Conservation (phyloP, 2,797 vertebrate genomes). For the Schizopygopsis malacanthus region DNA sequence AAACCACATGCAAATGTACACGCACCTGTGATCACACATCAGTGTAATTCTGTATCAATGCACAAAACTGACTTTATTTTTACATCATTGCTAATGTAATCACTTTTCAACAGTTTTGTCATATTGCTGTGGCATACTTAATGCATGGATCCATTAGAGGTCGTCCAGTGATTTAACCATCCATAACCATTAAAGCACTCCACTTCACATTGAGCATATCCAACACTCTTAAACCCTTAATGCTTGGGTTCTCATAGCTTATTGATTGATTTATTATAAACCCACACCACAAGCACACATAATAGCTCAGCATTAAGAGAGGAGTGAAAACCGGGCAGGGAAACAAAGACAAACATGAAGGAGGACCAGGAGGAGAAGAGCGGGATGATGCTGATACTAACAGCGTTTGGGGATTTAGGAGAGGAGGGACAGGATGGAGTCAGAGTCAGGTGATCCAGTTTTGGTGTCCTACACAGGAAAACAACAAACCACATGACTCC, state of each 20-base stretch:
- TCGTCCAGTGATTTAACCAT: background rate
- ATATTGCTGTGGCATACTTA: background rate
- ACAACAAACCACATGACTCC: constrained; percentile 8
- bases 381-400: constrained; percentile 66
- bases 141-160: background rate
- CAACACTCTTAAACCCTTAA: constrained; percentile 8
- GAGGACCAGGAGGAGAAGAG: background rate
- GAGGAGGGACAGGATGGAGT: constrained; percentile 80
- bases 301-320: background rate
- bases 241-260: background rate
- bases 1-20: background rate
- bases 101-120: background rate
- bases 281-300: background rate
- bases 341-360: constrained; percentile 4
- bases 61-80: background rate
- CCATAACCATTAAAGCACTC: background rate
- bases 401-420: constrained; percentile 83
- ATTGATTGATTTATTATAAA: constrained; percentile 13
- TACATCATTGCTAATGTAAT: background rate
- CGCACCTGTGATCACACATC: background rate
- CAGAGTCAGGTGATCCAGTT: constrained; percentile 78
- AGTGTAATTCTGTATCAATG: background rate
- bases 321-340: background rate
- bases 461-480: constrained; percentile 78
- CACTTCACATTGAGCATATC: background rate